Percentiles rank a stretch among this genome's conserved stretches.
Conservation (phyloP, 2,888 invertebrate genomes). For the Xylota sylvarum region DNA sequence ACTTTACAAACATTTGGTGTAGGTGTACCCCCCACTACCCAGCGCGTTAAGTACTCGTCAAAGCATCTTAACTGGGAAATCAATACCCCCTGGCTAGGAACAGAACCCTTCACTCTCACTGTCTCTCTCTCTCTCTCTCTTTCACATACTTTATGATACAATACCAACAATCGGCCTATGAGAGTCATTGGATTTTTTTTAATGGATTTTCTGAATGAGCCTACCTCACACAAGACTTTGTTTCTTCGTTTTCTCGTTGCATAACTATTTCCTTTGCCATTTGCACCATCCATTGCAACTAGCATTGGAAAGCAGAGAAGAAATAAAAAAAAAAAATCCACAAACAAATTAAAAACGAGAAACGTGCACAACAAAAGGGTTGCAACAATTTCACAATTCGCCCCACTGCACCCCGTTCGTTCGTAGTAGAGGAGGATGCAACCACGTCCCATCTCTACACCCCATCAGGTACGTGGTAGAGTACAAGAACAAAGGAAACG, state of each 20-base stretch:
- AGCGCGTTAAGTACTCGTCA: slow-evolving; percentile 5
- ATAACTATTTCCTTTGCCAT: slow-evolving; percentile 55
- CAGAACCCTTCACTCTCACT: not conserved
- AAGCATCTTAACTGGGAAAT: slow-evolving; percentile 44
- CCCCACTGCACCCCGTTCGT: not conserved
- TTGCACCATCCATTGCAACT: slow-evolving; percentile 20
- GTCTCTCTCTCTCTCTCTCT: not conserved
- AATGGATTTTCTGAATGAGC: slow-evolving; percentile 61
- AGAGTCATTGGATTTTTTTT: slow-evolving; percentile 33
- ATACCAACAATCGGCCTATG: slow-evolving; percentile 41
- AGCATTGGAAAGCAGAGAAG: not conserved
- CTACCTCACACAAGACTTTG: slow-evolving; percentile 47
- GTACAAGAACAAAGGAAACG: slow-evolving; percentile 7
- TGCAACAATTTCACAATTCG: slow-evolving; percentile 44
- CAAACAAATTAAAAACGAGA: slow-evolving; percentile 48
- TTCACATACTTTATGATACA: not conserved
- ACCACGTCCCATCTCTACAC: not conserved
- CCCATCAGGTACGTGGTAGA: not conserved
- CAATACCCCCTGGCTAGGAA: slow-evolving; percentile 31
- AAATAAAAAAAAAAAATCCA: slow-evolving; percentile 14
- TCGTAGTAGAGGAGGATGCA: not conserved
- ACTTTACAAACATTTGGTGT: not conserved
- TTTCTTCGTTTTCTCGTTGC: slow-evolving; percentile 31
- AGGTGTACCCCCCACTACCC: not conserved
- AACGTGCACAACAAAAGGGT: slow-evolving; percentile 60